Percentiles rank a stretch among this genome's conserved stretches.
These are phyloP conservation scores for Coranthus polyacanthus DNA, from an alignment of 2,797 vertebrate species.

Conservation along the genomic window DNA sequence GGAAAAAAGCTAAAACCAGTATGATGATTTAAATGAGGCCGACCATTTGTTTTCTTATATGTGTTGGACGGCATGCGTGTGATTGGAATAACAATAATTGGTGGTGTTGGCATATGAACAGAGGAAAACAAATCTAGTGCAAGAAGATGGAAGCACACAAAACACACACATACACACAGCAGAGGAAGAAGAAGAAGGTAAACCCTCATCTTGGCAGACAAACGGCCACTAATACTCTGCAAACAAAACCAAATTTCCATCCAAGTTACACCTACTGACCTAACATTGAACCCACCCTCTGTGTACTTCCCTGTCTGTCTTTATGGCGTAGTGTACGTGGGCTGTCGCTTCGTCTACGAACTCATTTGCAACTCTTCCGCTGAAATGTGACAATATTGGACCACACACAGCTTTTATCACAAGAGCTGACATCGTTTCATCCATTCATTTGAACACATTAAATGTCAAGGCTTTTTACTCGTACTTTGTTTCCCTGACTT, in stretches of 20 bases:
- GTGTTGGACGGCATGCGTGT: constrained; percentile 26
- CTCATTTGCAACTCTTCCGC: background rate
- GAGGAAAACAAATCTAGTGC: constrained; percentile 19
- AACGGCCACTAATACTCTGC: background rate
- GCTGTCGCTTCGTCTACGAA: background rate
- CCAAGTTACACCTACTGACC: constrained; percentile 6
- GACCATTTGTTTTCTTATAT: constrained; percentile 45
- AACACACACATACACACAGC: constrained; percentile 10
- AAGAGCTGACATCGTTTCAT: too few species aligned
- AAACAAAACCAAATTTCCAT: constrained; percentile 23
- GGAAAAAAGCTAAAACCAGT: constrained; percentile 12
- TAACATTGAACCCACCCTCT: constrained; percentile 22
- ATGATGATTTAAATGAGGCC: constrained; percentile 36
- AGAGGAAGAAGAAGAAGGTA: constrained; percentile 31
- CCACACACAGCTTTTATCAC: too few species aligned
- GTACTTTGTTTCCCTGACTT: too few species aligned
- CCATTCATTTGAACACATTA: too few species aligned
- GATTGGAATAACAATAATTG: constrained; percentile 43
- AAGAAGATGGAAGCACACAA: constrained; percentile 9
- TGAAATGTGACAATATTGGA: too few species aligned
- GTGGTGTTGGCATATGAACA: constrained; percentile 47
- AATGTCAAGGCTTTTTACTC: too few species aligned
- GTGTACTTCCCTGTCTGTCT: background rate
- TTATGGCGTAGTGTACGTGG: background rate
- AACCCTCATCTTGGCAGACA: constrained; percentile 18